Evolutionary conservation across 2,888 invertebrate species (phyloP).

Genomic region (Leptinotarsa juncta): DNA sequence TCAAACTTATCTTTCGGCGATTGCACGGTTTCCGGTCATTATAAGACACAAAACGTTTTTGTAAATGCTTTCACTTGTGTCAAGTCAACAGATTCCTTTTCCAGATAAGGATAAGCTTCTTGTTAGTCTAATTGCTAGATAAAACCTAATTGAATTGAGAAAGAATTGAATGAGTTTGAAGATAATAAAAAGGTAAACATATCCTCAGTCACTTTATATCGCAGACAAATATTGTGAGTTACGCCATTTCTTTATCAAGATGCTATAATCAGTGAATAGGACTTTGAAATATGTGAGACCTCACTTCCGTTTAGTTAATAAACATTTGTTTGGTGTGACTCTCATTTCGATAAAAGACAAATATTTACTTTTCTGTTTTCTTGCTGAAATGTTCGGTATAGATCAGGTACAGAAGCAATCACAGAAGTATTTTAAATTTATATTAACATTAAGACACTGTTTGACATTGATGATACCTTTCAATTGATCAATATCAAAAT

Average conservation of each 20-base stretch:
- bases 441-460: too few relatives aligned
- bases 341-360: too few relatives aligned
- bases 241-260: not conserved
- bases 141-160: conserved; percentile 1
- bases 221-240: not conserved
- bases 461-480: too few relatives aligned
- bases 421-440: too few relatives aligned
- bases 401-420: too few relatives aligned
- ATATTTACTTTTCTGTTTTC: too few relatives aligned
- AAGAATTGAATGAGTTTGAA: not conserved
- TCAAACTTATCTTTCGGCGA: not conserved
- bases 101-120: conserved; percentile 5
- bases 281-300: too few relatives aligned
- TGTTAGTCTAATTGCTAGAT: conserved; percentile 7
- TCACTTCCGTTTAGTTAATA: too few relatives aligned
- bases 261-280: not conserved
- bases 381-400: too few relatives aligned
- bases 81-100: conserved; percentile 3
- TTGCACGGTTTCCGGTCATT: conserved; percentile 10
- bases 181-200: not conserved
- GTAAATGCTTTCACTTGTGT: conserved; percentile 12
- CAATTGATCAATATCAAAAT: too few relatives aligned
- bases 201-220: not conserved
- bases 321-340: too few relatives aligned
- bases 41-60: conserved; percentile 7